These are phyloP conservation scores for Sphyrna mokarran DNA, from an alignment of 2,113 vertebrate species.

Conservation along the genomic window DNA sequence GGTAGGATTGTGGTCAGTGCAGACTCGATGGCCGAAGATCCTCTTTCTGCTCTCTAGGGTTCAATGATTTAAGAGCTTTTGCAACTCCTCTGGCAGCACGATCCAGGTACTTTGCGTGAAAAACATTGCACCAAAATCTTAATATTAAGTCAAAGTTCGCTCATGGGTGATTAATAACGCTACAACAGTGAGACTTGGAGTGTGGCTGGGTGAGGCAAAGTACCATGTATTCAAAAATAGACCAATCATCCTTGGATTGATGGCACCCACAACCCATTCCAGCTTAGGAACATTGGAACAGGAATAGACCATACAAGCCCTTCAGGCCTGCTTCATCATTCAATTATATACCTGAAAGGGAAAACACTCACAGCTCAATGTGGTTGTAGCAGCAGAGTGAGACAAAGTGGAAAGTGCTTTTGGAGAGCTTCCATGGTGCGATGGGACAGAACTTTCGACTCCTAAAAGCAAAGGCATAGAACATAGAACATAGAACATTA, in stretches of 20 bases:
- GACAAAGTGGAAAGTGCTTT: neutral
- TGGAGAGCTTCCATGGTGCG: neutral
- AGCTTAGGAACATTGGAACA: neutral
- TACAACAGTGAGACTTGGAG: neutral
- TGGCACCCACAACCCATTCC: neutral
- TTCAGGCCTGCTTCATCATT: neutral
- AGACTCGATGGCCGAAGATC: no score
- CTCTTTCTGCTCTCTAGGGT: no score
- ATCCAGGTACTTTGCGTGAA: no score
- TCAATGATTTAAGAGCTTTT: no score
- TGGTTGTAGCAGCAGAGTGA: no score
- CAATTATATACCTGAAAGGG: neutral
- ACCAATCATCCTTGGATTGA: neutral
- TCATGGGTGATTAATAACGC: neutral
- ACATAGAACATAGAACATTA: no score
- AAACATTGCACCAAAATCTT: neutral
- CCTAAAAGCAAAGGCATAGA: no score
- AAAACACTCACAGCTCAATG: neutral
- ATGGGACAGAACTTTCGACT: neutral
- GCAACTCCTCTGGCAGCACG: no score
- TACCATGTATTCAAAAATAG: neutral
- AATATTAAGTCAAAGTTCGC: neutral
- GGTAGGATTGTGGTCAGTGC: no score
- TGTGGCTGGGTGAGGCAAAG: neutral
- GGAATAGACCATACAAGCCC: neutral